Conservation (phyloP, 2,113 vertebrate genomes). For the Prochilodus magdalenae region DNA sequence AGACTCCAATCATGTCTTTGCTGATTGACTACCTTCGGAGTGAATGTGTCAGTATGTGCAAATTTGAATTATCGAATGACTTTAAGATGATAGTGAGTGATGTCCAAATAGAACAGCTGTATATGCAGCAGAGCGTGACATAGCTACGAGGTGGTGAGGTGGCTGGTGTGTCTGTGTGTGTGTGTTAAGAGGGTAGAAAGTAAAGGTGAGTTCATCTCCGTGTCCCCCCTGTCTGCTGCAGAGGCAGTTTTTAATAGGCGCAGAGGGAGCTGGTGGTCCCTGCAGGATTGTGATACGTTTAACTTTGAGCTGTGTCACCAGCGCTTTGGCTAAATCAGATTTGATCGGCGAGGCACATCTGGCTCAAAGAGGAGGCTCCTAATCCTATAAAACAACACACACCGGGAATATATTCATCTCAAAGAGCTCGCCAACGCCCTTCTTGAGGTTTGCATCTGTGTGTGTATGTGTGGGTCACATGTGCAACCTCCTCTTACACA, state of each 20-base stretch:
- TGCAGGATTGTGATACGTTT: constrained; percentile 57
- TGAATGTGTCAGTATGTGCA: too few relatives aligned
- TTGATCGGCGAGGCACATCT: constrained; percentile 59
- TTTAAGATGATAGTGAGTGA: too few relatives aligned
- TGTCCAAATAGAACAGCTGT: too few relatives aligned
- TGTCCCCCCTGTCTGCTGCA: background rate
- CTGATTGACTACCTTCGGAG: too few relatives aligned
- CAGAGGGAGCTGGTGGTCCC: constrained; percentile 41
- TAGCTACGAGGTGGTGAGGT: background rate
- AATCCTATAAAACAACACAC: constrained; percentile 62
- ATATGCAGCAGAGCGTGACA: too few relatives aligned
- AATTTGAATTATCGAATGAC: too few relatives aligned
- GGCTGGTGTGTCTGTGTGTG: background rate
- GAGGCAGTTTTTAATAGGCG: constrained; percentile 45
- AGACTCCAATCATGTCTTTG: too few relatives aligned
- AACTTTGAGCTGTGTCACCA: constrained; percentile 61
- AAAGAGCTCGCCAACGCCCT: constrained; percentile 21
- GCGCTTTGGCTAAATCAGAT: constrained; percentile 58
- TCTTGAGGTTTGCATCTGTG: constrained; percentile 21
- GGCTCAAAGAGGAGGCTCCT: constrained; percentile 51
- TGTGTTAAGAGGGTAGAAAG: background rate
- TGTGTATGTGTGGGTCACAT: background rate
- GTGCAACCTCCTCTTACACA: too few relatives aligned
- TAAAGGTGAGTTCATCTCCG: constrained; percentile 6
- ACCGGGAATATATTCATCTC: constrained; percentile 28